Conservation (phyloP, 37 sponge, comb jelly and placozoan genomes). For the Aplysina aerophoba region DNA sequence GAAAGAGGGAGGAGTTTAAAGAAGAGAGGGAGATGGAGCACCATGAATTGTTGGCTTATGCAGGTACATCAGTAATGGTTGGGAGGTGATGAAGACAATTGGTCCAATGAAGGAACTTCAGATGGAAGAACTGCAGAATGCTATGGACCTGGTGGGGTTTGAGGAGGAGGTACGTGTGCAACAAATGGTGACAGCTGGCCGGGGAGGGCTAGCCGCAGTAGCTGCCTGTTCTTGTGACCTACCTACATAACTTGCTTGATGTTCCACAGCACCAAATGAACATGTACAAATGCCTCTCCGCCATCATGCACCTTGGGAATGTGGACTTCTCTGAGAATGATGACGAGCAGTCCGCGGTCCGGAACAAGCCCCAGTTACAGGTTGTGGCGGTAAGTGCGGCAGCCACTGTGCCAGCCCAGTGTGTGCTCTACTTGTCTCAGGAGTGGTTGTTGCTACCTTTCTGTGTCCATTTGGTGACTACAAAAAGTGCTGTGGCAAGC, state of each 20-base stretch:
- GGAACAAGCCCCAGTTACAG: constrained; percentile 24
- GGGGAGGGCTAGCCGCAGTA: neutral
- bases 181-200: neutral
- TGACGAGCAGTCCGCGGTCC: constrained; percentile 53
- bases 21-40: too few relatives aligned
- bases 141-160: constrained; percentile 81
- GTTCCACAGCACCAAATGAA: constrained; percentile 46
- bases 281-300: constrained; percentile 54
- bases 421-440: neutral
- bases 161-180: constrained; percentile 37
- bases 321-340: constrained; percentile 68
- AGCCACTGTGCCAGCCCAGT: neutral
- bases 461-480: too few relatives aligned
- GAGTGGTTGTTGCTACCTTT: too few relatives aligned
- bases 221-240: neutral
- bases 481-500: too few relatives aligned
- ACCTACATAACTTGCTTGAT: neutral
- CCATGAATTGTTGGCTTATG: too few relatives aligned
- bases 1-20: too few relatives aligned
- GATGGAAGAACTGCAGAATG: constrained; percentile 67
- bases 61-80: constrained; percentile 63
- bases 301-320: constrained; percentile 73
- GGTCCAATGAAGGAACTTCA: constrained; percentile 2
- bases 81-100: constrained; percentile 21
- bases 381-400: constrained; percentile 32